These are phyloP conservation scores for Buphagus erythrorhynchus DNA, from an alignment of 2,797 vertebrate genomes.

Conservation along the genomic window DNA sequence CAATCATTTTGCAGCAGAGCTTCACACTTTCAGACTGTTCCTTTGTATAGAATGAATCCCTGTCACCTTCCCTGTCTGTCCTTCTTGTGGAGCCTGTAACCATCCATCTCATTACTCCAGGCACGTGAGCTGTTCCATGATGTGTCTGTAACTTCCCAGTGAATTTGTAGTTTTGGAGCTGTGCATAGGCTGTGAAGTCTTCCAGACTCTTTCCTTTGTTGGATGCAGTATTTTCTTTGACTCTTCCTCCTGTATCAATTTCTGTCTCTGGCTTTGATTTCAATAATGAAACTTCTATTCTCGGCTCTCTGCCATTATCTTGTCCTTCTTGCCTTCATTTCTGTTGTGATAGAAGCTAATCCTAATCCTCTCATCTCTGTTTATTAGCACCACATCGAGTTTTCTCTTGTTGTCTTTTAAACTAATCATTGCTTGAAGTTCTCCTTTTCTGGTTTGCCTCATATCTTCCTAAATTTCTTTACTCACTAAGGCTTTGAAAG, in stretches of 20 bases:
- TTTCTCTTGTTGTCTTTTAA: not conserved
- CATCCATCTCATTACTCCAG: not conserved
- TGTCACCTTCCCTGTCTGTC: not conserved
- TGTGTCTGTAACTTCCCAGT: not conserved
- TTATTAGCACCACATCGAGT: not conserved
- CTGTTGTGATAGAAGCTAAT: not conserved
- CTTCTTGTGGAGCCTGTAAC: not conserved
- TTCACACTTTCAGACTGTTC: not conserved
- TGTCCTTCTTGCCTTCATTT: not conserved
- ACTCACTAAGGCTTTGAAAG: not conserved
- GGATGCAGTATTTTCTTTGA: not conserved
- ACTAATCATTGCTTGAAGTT: not conserved
- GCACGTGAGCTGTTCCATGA: not conserved
- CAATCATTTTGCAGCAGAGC: not conserved
- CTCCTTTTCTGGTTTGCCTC: not conserved
- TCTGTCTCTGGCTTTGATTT: not conserved
- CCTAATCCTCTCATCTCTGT: not conserved
- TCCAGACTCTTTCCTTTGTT: not conserved
- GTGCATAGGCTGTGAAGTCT: not conserved
- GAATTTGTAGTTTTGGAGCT: not conserved
- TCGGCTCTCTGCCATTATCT: not conserved
- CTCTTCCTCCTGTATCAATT: not conserved
- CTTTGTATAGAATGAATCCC: not conserved
- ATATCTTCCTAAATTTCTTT: not conserved
- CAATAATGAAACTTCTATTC: not conserved